Conservation (phyloP, 35 echinoderm and acorn worm species). For the Apostichopus japonicus region DNA sequence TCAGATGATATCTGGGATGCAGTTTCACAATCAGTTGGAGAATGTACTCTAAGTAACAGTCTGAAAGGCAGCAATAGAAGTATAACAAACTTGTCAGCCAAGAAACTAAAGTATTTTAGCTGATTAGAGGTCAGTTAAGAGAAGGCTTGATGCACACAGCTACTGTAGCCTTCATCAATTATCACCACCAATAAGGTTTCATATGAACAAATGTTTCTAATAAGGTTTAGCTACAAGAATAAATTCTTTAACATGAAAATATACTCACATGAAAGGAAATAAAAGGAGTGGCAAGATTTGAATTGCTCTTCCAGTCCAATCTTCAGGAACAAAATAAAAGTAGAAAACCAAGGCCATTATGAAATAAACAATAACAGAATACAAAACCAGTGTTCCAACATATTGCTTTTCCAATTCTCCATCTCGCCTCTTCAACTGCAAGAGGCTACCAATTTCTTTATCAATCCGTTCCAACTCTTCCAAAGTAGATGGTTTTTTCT, state of each 20-base stretch:
- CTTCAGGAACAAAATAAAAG: constrained; percentile 74
- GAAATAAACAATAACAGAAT: constrained; percentile 76
- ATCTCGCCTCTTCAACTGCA: constrained; percentile 75
- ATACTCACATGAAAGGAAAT: constrained; percentile 95
- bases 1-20: too few species aligned
- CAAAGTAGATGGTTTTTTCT: constrained; percentile 80
- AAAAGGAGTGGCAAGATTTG: constrained; percentile 84
- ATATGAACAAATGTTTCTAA: too few species aligned
- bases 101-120: too few species aligned
- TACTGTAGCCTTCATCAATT: too few species aligned
- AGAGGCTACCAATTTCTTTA: constrained; percentile 72
- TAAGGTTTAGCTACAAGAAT: too few species aligned
- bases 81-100: too few species aligned
- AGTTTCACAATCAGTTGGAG: too few species aligned
- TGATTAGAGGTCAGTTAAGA: too few species aligned
- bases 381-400: constrained; percentile 77
- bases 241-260: not conserved
- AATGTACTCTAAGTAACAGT: too few species aligned
- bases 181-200: too few species aligned
- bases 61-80: too few species aligned
- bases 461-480: constrained; percentile 87
- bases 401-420: constrained; percentile 91
- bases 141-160: too few species aligned
- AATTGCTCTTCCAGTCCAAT: constrained; percentile 65
- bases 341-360: constrained; percentile 84